phyloP scores from a whole-genome alignment of 2,797 vertebrate species.

The Meda fulgida region DNA sequence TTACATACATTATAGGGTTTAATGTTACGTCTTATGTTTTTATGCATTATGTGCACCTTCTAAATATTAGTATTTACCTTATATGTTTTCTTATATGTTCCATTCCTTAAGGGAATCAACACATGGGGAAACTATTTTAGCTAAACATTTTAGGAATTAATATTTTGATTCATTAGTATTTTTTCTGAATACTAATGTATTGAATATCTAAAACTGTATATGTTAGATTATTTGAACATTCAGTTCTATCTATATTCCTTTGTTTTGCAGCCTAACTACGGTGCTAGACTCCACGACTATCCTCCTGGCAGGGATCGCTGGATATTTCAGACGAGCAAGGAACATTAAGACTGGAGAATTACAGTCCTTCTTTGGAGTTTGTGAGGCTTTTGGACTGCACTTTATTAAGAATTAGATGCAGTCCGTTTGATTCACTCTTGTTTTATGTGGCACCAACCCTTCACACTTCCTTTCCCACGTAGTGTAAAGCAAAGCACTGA shows the following conservation, averaged over 20 bases:
- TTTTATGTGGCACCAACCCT: conserved; percentile 1
- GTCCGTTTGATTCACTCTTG: background rate
- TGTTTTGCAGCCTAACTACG: background rate
- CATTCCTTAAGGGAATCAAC: background rate
- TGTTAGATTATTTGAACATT: background rate
- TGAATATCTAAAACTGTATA: background rate
- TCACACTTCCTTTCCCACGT: background rate
- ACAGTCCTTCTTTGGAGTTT: background rate
- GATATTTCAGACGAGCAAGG: background rate
- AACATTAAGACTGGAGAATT: background rate
- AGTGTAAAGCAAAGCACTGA: background rate
- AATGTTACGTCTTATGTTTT: background rate
- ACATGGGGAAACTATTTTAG: background rate
- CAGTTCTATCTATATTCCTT: background rate
- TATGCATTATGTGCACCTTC: background rate
- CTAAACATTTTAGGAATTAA: background rate
- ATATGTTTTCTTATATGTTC: background rate
- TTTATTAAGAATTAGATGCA: background rate
- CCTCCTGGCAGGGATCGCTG: background rate
- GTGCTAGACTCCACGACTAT: background rate
- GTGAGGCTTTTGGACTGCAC: background rate
- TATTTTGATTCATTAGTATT: background rate
- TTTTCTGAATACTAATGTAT: background rate
- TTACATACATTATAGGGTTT: background rate
- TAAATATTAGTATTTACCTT: too few species aligned